Percentiles rank a stretch among this genome's conserved stretches.
These are phyloP conservation scores for Limnephilus auricula DNA, from an alignment of 2,888 invertebrate genomes.

Conservation along the genomic window DNA sequence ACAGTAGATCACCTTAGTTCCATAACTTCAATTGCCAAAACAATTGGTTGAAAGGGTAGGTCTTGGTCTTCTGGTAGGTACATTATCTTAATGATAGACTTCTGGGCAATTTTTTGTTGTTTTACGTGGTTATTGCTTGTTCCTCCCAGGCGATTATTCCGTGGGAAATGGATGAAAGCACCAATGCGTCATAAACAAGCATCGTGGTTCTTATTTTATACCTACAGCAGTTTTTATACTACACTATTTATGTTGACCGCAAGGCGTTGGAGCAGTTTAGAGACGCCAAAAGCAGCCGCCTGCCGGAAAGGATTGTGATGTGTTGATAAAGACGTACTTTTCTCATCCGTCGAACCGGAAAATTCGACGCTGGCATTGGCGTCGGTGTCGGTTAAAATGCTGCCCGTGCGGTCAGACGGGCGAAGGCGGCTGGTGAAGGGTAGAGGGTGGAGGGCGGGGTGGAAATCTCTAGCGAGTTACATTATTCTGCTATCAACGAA, in stretches of 20 bases:
- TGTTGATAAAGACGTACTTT: constrained; percentile 59
- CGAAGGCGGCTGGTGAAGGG: not conserved
- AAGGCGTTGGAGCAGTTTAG: constrained; percentile 24
- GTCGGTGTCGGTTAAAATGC: constrained; percentile 18
- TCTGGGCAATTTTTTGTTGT: too few species aligned
- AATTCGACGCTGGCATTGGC: constrained; percentile 51
- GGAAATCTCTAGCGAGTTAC: constrained; percentile 34
- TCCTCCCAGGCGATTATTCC: too few species aligned
- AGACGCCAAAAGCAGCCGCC: constrained; percentile 9
- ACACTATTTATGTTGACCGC: not conserved
- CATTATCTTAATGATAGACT: too few species aligned
- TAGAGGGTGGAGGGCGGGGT: not conserved
- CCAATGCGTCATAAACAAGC: too few species aligned
- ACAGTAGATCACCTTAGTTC: too few species aligned
- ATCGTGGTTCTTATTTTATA: too few species aligned
- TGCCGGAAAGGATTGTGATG: constrained; percentile 54
- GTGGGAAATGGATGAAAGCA: too few species aligned
- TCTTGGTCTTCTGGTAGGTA: too few species aligned
- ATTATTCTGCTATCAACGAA: constrained; percentile 47
- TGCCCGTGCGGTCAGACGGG: constrained; percentile 33
- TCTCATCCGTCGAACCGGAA: constrained; percentile 53
- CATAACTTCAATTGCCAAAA: too few species aligned
- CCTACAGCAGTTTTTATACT: not conserved
- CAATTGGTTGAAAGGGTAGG: too few species aligned
- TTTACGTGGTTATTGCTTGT: too few species aligned